Percentiles rank a stretch among this genome's conserved stretches.
Evolutionary conservation across 2,888 invertebrate species (phyloP).

Genomic region (Dioctria rufipes): DNA sequence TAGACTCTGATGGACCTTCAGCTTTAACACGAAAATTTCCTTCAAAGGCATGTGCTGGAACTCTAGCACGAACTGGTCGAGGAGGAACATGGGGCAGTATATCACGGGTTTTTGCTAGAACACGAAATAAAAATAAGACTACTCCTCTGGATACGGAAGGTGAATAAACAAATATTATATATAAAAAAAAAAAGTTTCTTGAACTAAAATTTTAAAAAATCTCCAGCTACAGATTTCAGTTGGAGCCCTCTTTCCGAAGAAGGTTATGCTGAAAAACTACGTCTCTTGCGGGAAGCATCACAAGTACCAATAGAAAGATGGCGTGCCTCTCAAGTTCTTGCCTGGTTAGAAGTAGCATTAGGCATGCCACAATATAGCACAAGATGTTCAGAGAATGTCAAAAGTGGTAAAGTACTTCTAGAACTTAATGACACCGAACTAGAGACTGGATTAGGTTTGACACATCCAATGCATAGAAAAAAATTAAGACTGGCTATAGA

Average conservation of each 20-base stretch:
- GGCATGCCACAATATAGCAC: conserved; percentile 96
- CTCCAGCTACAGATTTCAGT: conserved; percentile 66
- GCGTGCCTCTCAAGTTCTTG: conserved; percentile 93
- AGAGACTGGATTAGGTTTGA: conserved; percentile 91
- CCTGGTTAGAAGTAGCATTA: conserved; percentile 94
- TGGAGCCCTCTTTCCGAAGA: conserved; percentile 71
- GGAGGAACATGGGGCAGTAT: conserved; percentile 92
- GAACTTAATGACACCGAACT: conserved; percentile 93
- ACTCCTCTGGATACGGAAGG: conserved; percentile 80
- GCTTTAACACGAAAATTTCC: conserved; percentile 71
- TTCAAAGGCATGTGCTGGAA: conserved; percentile 70
- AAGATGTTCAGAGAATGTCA: conserved; percentile 92
- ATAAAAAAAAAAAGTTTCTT: conserved; percentile 7
- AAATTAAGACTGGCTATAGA: conserved; percentile 94
- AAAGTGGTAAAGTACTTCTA: conserved; percentile 95
- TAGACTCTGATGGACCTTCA: conserved; percentile 79
- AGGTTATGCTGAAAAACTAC: conserved; percentile 70
- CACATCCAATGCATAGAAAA: conserved; percentile 93
- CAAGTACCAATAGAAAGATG: conserved; percentile 90
- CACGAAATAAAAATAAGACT: conserved; percentile 85
- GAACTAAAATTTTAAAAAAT: neutral
- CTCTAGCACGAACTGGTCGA: conserved; percentile 74
- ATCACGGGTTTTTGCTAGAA: conserved; percentile 89
- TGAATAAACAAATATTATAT: conserved; percentile 64
- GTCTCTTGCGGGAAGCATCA: conserved; percentile 83